These are phyloP conservation scores for Manis javanica DNA, from an alignment of 2,797 vertebrate genomes.

Conservation along the genomic window DNA sequence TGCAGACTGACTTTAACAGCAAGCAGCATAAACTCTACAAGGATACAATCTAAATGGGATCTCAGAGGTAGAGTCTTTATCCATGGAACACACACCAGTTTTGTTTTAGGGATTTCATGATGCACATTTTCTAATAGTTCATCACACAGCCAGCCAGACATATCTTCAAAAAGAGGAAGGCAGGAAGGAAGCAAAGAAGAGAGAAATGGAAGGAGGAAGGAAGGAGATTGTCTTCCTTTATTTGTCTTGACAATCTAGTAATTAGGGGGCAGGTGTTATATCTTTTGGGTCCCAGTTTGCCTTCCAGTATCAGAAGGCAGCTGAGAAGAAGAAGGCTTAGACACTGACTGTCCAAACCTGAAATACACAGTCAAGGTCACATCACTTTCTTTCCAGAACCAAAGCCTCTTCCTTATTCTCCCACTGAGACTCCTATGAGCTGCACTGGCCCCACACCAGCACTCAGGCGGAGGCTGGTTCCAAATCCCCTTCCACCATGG, in stretches of 20 bases:
- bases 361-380: neutral
- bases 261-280: neutral
- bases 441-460: neutral
- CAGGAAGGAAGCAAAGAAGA: neutral
- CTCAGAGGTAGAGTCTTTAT: neutral
- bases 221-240: neutral
- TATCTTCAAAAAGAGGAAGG: neutral
- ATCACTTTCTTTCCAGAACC: neutral
- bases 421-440: neutral
- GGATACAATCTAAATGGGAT: neutral
- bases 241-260: constrained; percentile 22
- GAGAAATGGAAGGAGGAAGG: no score
- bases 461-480: neutral
- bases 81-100: neutral
- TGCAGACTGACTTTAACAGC: neutral
- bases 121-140: neutral
- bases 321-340: neutral
- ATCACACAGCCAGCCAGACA: neutral
- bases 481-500: neutral
- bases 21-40: neutral
- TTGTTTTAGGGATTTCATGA: constrained; percentile 3
- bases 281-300: neutral
- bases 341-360: neutral
- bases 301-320: neutral
- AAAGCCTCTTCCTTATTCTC: neutral